phyloP scores from a whole-genome alignment of 2,888 invertebrate genomes.

The Drosophila rellima region DNA sequence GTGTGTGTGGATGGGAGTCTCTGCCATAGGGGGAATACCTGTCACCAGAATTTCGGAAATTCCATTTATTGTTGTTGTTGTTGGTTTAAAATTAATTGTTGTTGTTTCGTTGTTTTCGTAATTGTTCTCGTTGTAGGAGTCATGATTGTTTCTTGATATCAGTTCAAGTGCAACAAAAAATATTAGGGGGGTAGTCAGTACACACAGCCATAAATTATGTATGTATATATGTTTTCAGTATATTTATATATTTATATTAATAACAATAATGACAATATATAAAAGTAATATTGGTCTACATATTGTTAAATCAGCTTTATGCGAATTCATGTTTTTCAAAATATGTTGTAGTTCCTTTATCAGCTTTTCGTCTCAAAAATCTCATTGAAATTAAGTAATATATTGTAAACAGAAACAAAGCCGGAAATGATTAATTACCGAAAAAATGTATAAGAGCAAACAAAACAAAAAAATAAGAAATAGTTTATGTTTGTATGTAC shows the following conservation, averaged over 20 bases:
- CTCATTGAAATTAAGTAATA: constrained; percentile 25
- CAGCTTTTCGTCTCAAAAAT: constrained; percentile 41
- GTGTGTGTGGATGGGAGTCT: constrained; percentile 28
- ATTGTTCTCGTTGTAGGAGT: constrained; percentile 28
- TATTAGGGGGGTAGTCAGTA: constrained; percentile 71
- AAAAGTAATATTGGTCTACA: constrained; percentile 25
- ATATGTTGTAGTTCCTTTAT: constrained; percentile 83
- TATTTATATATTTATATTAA: constrained; percentile 47
- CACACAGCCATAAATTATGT: constrained; percentile 70
- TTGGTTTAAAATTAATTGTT: constrained; percentile 26
- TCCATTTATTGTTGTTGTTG: constrained; percentile 39
- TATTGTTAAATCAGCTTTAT: constrained; percentile 37
- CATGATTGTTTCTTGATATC: constrained; percentile 22
- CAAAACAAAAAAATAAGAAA: constrained; percentile 4
- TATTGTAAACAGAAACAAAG: constrained; percentile 26
- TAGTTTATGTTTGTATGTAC: neutral
- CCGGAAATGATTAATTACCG: constrained; percentile 9
- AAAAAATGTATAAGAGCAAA: constrained; percentile 20
- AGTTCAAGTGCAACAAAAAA: constrained; percentile 39
- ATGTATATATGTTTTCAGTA: constrained; percentile 35
- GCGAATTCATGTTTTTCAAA: constrained; percentile 83
- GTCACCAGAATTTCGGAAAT: constrained; percentile 53
- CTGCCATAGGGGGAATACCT: constrained; percentile 49
- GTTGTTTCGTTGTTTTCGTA: constrained; percentile 23
- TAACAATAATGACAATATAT: constrained; percentile 42